Evolutionary conservation across 1,140 invertebrate species (phyloP).

Genomic region (Scaptomyza pallida): DNA sequence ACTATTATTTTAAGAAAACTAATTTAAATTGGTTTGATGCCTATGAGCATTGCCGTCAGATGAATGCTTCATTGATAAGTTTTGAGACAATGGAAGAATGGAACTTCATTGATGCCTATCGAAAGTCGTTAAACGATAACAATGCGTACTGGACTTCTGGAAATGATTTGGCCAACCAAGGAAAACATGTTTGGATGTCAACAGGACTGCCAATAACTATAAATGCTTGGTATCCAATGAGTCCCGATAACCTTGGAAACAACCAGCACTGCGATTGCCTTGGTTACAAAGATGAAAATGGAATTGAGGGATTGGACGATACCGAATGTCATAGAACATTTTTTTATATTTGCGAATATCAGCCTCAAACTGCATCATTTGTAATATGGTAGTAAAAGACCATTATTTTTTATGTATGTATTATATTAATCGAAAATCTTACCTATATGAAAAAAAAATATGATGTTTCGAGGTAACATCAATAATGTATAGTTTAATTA

Average conservation of each 20-base stretch:
- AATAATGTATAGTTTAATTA: too few relatives aligned
- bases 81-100: constrained; percentile 30
- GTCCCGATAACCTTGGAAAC: constrained; percentile 35
- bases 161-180: constrained; percentile 23
- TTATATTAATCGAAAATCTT: too few relatives aligned
- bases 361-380: constrained; percentile 86
- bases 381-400: constrained; percentile 1
- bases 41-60: constrained; percentile 17
- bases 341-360: constrained; percentile 85
- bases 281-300: background rate
- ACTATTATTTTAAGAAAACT: constrained; percentile 25
- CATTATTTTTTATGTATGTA: too few relatives aligned
- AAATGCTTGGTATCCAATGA: constrained; percentile 12
- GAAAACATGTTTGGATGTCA: constrained; percentile 30
- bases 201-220: constrained; percentile 23
- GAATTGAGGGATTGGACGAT: constrained; percentile 25
- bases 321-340: background rate
- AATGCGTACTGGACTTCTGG: constrained; percentile 42
- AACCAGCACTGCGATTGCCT: constrained; percentile 39
- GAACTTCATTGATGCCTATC: constrained; percentile 5
- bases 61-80: background rate
- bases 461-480: too few relatives aligned
- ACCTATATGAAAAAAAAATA: too few relatives aligned
- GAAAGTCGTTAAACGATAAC: background rate
- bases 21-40: constrained; percentile 30